Conservation (phyloP, 2,797 vertebrate genomes). For the Mallotus villosus region DNA sequence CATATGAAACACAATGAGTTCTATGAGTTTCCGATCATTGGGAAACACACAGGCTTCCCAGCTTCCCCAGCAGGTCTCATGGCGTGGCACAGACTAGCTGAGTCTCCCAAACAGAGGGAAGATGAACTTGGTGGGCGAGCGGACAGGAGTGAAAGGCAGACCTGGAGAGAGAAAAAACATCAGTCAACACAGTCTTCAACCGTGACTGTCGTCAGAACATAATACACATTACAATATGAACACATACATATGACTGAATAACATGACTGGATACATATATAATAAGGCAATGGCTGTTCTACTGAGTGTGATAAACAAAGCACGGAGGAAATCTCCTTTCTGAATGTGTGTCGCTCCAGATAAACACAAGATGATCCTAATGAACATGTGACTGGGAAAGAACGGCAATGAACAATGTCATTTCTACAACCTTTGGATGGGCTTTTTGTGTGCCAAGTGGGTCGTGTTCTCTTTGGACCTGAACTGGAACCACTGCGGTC, state of each 20-base stretch:
- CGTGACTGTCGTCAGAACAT: background rate
- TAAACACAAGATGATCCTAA: too few relatives aligned
- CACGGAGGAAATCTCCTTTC: too few relatives aligned
- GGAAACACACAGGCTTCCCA: too few relatives aligned
- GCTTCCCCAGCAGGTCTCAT: too few relatives aligned
- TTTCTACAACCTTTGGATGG: background rate
- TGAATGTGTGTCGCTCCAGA: too few relatives aligned
- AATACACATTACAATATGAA: too few relatives aligned
- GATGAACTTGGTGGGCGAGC: slow-evolving; percentile 21
- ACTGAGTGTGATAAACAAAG: too few relatives aligned
- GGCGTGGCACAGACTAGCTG: slow-evolving; percentile 33
- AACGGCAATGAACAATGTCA: background rate
- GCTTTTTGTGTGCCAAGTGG: background rate
- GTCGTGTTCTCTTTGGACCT: background rate
- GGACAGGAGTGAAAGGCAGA: slow-evolving; percentile 15
- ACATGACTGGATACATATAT: too few relatives aligned
- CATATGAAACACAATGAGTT: too few relatives aligned
- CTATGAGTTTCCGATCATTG: too few relatives aligned
- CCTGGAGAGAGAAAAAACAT: slow-evolving; percentile 41
- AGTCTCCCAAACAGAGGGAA: slow-evolving; percentile 57
- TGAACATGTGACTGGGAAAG: background rate
- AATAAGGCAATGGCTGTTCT: too few relatives aligned
- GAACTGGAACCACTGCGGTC: slow-evolving; percentile 13
- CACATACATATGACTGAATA: too few relatives aligned
- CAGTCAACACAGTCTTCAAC: background rate